These are phyloP conservation scores for Micromesistius poutassou DNA, from an alignment of 2,797 vertebrate species.

Conservation along the genomic window DNA sequence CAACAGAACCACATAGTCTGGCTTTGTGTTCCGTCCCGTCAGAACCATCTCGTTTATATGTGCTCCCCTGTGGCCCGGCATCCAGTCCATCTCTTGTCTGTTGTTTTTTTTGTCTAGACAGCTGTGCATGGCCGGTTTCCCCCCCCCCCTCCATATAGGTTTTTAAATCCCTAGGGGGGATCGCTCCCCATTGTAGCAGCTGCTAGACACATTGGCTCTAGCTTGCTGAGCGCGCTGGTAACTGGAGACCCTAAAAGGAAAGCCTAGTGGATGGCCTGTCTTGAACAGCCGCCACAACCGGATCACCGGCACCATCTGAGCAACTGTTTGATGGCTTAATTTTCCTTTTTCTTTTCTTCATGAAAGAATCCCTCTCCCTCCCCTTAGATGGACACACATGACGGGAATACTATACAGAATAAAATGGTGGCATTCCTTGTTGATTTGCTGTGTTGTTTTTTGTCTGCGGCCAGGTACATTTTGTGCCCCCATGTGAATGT, in stretches of 20 bases:
- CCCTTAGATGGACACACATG: background rate
- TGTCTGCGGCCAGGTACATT: conserved; percentile 2
- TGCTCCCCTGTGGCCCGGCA: conserved; percentile 23
- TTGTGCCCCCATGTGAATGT: background rate
- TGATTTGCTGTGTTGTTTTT: conserved; percentile 1
- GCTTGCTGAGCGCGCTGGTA: conserved; percentile 37
- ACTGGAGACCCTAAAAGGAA: conserved; percentile 38
- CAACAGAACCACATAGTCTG: background rate
- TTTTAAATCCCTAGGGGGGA: conserved; percentile 22
- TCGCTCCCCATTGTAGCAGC: conserved; percentile 66
- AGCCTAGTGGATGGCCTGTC: conserved; percentile 26
- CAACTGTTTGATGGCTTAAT: conserved; percentile 12
- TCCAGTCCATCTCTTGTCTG: conserved; percentile 46
- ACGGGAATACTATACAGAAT: background rate
- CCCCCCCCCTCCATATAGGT: background rate
- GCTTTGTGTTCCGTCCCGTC: background rate
- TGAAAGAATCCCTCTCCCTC: background rate
- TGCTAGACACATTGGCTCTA: conserved; percentile 66
- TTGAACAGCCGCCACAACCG: conserved; percentile 44
- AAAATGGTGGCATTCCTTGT: background rate
- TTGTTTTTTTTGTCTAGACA: conserved; percentile 67
- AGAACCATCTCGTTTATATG: background rate
- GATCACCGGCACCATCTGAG: conserved; percentile 49
- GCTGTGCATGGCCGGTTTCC: conserved; percentile 48
- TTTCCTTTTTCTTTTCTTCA: conserved; percentile 35